phyloP scores from a whole-genome alignment of 2,888 invertebrate genomes.

The Brenthis ino region DNA sequence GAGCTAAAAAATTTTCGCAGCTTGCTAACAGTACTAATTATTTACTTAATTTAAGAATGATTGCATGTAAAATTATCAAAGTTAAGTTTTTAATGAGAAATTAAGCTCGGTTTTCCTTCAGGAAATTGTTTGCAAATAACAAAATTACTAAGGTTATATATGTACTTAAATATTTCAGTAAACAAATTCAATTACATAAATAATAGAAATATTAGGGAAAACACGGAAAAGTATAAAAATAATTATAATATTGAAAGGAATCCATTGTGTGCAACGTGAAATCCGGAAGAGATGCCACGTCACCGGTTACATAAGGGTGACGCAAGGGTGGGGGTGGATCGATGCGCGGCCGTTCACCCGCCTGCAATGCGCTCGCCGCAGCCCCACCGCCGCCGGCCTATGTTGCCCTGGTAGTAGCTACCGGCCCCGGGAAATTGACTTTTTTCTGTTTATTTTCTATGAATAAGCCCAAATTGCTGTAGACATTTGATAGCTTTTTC shows the following conservation, averaged over 20 bases:
- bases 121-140: background rate
- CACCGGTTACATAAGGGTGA: slow-evolving; percentile 76
- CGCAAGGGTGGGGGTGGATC: slow-evolving; percentile 65
- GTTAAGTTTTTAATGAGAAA: background rate
- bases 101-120: background rate
- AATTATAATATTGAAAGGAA: slow-evolving; percentile 31
- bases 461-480: slow-evolving; percentile 9
- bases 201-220: background rate
- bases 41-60: background rate
- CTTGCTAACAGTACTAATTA: slow-evolving; percentile 7
- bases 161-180: no score
- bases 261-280: slow-evolving; percentile 46
- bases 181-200: background rate
- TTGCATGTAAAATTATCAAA: slow-evolving; percentile 4
- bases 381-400: slow-evolving; percentile 49
- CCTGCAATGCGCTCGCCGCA: slow-evolving; percentile 71
- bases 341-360: slow-evolving; percentile 81
- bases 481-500: background rate
- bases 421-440: slow-evolving; percentile 48
- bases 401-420: slow-evolving; percentile 66
- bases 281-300: slow-evolving; percentile 68
- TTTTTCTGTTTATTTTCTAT: slow-evolving; percentile 34
- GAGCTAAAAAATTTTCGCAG: slow-evolving; percentile 8
- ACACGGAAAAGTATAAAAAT: slow-evolving; percentile 15
- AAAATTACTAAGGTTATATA: background rate